These are phyloP conservation scores for Synergus gifuensis DNA, from an alignment of 2,888 invertebrate genomes.

Conservation along the genomic window DNA sequence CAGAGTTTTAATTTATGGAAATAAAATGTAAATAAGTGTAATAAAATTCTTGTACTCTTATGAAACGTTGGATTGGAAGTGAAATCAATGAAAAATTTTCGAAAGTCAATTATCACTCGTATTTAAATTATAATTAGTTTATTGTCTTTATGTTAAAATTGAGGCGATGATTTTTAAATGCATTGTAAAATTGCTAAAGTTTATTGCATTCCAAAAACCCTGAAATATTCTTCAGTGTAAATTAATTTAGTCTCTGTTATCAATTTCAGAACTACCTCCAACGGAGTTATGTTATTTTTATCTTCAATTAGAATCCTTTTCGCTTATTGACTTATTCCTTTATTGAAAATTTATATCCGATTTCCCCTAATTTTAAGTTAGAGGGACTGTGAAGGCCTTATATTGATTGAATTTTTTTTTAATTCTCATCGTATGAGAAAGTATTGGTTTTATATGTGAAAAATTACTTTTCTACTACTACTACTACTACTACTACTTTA, in stretches of 20 bases:
- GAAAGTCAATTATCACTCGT: conserved; percentile 17
- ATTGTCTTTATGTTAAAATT: conserved; percentile 23
- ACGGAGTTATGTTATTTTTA: neutral
- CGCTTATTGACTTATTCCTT: neutral
- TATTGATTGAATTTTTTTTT: too few relatives aligned
- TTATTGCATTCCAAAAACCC: neutral
- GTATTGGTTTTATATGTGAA: too few relatives aligned
- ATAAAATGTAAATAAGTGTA: neutral
- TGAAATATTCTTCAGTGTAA: neutral
- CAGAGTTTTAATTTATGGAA: too few relatives aligned
- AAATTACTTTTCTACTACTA: too few relatives aligned
- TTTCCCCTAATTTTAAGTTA: too few relatives aligned
- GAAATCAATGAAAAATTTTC: conserved; percentile 28
- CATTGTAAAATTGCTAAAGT: neutral
- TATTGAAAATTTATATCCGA: neutral
- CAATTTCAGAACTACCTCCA: neutral
- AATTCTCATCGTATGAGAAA: too few relatives aligned
- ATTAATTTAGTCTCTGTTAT: neutral
- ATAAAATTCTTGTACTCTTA: neutral
- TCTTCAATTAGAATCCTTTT: neutral
- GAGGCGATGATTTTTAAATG: neutral
- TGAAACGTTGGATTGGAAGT: neutral
- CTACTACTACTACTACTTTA: too few relatives aligned
- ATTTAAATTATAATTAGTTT: conserved; percentile 16
- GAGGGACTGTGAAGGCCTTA: too few relatives aligned